Base-by-base conservation (phyloP, 2,797 vertebrate genomes). In the Pseudochromis fuscus region DNA sequence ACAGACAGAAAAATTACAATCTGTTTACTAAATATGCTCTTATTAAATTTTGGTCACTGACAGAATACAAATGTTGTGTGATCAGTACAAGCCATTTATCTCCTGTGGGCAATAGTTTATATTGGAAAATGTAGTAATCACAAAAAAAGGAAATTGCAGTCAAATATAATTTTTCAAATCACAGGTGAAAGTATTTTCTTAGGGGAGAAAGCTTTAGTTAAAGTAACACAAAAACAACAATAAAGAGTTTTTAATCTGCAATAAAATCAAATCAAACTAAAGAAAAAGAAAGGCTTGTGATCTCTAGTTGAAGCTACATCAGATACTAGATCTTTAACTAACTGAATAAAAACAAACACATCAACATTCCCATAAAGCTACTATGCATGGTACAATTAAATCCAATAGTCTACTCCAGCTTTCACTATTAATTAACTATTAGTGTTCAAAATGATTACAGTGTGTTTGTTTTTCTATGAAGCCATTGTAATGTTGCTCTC, bases 51-150 rank as follows among this genome's bases (percentile, higher is more conserved):
- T 37, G 28, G n/a, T 21, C 28, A 28, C n/a, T 58, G 28, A 52
- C n/a, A 40, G 33, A 49, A 30, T n/a, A 55, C 33, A 45, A 2
- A 15, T 16, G 37, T 15, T 3, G 37, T 38, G 12, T 38, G 37
- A 38, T 38, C 12, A 38, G 6, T 15, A 18, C 11, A 15, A 38
- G 37, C 3, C 15, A 37, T 40, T 30, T 50, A 44, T 57, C 51
- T 46, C 18, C 24, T 33, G 33, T 11, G 8, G 35, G 18, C 44
- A 21, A 30, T 15, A 52, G 5, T 37, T 27, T 1, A 13, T 27
- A 65, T 11, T 25, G n/a, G n/a, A n/a, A n/a, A 27, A 13, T 65
- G 5, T 48, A 19, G 15, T 46, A 9, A 65, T 40, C 31, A 58
- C n/a, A n/a, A n/a, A n/a, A n/a, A n/a, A n/a, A n/a, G n/a, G n/a